Base-by-base conservation (phyloP, 2,797 vertebrate species). In the Poecile montanus region DNA sequence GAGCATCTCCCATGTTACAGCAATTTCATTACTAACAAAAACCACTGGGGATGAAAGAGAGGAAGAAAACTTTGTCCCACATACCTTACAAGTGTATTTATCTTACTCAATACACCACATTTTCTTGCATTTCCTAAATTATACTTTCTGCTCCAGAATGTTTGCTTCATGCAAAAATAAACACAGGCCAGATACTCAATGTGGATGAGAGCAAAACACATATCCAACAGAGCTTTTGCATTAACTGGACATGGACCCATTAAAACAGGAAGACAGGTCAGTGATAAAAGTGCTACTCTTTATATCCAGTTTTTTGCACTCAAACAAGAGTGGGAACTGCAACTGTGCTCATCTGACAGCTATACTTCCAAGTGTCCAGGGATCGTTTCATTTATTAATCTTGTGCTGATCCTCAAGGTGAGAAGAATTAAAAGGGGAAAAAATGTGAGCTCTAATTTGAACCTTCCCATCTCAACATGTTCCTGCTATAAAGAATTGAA, bases 71-170 rank as follows among this genome's bases (percentile, higher is more conserved):
- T 20, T 81, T 92, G 53, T 63, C 51, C 62, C 56, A 30, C 25
- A 79, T 20, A 87, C 32, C 47, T 51, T 79, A 61, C 45, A 82
- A 88, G 62, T 45, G 36, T 71, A 60, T 91, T 96, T 86, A 91
- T 81, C 51, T 78, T 19, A 0, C 56, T 84, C 84, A 63, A 54
- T 54, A 53, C 22, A 84, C 42, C 7, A 1, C 60, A 60, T 81
- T 73, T 91, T 84, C 88, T 76, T 87, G 48, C 74, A 82, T 93
- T 94, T 93, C 77, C 93, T 70, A 48, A 89, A 90, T 80, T 90
- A 71, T 62, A 57, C 30, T 73, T 94, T 93, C 91, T 81, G 57
- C 67, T 91, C n/a, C 85, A 87, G 29, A 92, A 94, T 1, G 36
- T 51, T 67, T 86, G 48, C 50, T 85, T 90, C 62, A 38, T 79